Base-by-base conservation (phyloP, 2,113 vertebrate genomes). In the Muntiacus reevesi region DNA sequence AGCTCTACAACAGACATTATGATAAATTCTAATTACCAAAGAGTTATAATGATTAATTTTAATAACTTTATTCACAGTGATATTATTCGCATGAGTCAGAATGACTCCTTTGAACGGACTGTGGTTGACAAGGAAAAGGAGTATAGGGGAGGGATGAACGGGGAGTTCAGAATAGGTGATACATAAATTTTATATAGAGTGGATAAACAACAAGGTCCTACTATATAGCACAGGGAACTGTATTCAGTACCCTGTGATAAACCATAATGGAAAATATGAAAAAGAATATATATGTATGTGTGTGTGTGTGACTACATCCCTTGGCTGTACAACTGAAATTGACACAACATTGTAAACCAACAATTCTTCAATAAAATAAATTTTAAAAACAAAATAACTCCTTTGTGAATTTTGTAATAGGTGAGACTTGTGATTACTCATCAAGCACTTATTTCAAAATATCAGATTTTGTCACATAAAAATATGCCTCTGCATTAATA, bases 11-110 rank as follows among this genome's bases (percentile, higher is more conserved):
- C n/a, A 84, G 47, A 4, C 4, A 14, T 81, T 93, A 52, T 36
- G 36, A 94, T 57, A 94, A 96, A 88, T 82, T 92, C 55, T 57
- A 96, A 67, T 78, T 95, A 67, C 50, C 50, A 74, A 87, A 67
- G 55, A 4, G 7, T 52, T 74, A 52, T 81, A 89, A 60, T 47
- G 47, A 86, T 60, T 79, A 88, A 91, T 74, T 96, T 91, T 84
- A 87, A 71, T 96, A 23, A 79, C 16, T 82, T 83, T 45, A 89
- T 78, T 89, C 43, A 85, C 11, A 91, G 30, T 64, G 50, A 94
- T 7, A 82, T 55, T 74, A 76, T 90, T 88, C 60, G 17, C 19
- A 71, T 86, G 11, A 95, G 43, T 86, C 87, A 60, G 6, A 78
- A 57, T 59, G 52, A 59, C n/a, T 78, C 16, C 40, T 88, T 83